Evolutionary conservation across 2,888 invertebrate species (phyloP).

Genomic region (Gastrophysa polygoni): DNA sequence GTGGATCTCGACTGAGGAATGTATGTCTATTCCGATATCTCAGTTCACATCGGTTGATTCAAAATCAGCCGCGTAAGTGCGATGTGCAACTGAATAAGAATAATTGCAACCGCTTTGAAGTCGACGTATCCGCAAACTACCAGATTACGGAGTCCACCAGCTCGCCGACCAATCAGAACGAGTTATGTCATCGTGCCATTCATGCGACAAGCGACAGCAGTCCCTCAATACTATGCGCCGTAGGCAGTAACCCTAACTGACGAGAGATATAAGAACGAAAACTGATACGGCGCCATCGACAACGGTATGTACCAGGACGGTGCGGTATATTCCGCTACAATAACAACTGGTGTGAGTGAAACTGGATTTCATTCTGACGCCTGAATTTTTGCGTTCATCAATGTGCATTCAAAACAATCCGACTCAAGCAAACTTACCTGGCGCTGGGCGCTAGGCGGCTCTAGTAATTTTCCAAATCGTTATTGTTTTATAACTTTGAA

Average conservation of each 20-base stretch:
- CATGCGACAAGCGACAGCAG: constrained; percentile 21
- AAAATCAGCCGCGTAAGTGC: not conserved
- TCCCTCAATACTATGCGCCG: not conserved
- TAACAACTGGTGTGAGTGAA: no score
- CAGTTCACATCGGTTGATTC: not conserved
- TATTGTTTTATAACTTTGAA: no score
- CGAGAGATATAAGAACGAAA: no score
- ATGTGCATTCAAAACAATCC: no score
- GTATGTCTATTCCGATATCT: not conserved
- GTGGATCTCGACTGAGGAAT: not conserved
- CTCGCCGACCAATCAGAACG: constrained; percentile 29
- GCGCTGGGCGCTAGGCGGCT: no score
- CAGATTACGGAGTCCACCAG: constrained; percentile 15
- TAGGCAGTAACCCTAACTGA: not conserved
- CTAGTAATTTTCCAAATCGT: no score
- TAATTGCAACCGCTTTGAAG: constrained; percentile 22
- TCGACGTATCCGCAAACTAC: constrained; percentile 32
- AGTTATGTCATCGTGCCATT: constrained; percentile 33
- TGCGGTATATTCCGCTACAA: no score
- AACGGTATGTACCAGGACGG: no score
- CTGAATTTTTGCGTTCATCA: no score
- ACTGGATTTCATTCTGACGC: no score
- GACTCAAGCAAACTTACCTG: no score
- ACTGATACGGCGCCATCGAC: no score
- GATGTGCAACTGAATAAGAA: not conserved